Percentiles rank a stretch among this genome's conserved stretches.
These are phyloP conservation scores for Phymastichus coffea DNA, from an alignment of 1,140 invertebrate genomes.

Conservation along the genomic window DNA sequence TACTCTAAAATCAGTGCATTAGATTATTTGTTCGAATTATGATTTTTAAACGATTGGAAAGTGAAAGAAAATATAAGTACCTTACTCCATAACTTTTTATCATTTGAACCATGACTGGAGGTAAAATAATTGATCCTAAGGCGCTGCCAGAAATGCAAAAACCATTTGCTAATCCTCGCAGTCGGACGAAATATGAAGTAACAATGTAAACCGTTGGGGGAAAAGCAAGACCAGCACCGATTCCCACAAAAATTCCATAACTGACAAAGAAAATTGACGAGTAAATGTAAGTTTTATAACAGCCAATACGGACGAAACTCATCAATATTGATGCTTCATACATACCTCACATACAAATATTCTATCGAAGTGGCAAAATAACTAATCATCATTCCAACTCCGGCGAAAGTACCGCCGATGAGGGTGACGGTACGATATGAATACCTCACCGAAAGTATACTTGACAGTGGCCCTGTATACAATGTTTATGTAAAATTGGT, in stretches of 20 bases:
- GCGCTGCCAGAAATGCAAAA: conserved; percentile 88
- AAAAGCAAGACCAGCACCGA: conserved; percentile 77
- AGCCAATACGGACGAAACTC: too few relatives aligned
- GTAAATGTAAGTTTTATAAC: too few relatives aligned
- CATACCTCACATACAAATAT: conserved; percentile 76
- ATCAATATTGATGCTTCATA: too few relatives aligned
- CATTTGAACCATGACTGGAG: conserved; percentile 70
- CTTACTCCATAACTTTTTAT: conserved; percentile 74
- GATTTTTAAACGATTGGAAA: neutral
- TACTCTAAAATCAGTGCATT: conserved; percentile 57
- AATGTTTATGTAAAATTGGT: conserved; percentile 11
- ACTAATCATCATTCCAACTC: conserved; percentile 82
- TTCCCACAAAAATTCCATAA: conserved; percentile 79
- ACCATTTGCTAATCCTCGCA: conserved; percentile 82
- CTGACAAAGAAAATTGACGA: conserved; percentile 57
- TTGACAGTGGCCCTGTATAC: conserved; percentile 81
- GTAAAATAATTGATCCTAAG: conserved; percentile 78
- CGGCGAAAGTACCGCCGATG: conserved; percentile 79
- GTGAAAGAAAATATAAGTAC: too few relatives aligned
- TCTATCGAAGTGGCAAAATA: conserved; percentile 76
- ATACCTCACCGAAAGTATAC: conserved; percentile 84
- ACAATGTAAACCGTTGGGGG: conserved; percentile 90
- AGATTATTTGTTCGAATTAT: too few relatives aligned
- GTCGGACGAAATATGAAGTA: conserved; percentile 81
- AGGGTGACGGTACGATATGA: conserved; percentile 90